Conservation (phyloP, 2,113 vertebrate genomes). For the Tinamus guttatus region DNA sequence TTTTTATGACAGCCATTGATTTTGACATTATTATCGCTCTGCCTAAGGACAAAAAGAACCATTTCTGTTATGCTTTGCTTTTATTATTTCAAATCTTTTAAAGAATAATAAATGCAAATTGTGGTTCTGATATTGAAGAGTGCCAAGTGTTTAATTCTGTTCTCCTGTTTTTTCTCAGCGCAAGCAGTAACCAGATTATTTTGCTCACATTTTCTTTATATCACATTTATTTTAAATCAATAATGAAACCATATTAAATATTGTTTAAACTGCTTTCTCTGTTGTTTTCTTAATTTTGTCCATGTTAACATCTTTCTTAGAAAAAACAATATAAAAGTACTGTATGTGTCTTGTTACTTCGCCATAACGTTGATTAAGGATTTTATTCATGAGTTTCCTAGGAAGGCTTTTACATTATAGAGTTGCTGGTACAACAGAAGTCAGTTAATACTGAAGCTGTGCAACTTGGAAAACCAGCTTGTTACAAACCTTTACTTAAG, state of each 20-base stretch:
- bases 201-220: slow-evolving; percentile 23
- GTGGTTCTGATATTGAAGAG: neutral
- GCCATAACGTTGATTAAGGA: neutral
- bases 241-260: neutral
- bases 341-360: neutral
- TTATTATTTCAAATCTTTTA: slow-evolving; percentile 7
- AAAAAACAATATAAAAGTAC: neutral
- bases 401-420: neutral
- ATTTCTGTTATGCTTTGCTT: neutral
- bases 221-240: slow-evolving; percentile 33
- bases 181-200: slow-evolving; percentile 24
- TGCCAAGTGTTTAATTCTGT: neutral
- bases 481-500: accelerated
- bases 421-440: neutral
- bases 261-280: neutral
- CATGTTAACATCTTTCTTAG: neutral
- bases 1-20: neutral
- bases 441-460: neutral
- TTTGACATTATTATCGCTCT: neutral
- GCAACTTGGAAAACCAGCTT: neutral
- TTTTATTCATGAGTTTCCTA: neutral
- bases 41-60: neutral
- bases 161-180: neutral
- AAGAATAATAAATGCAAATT: neutral
- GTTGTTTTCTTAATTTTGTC: neutral